phyloP scores from a whole-genome alignment of 2,888 invertebrate species.

The Tenthredo amoena region DNA sequence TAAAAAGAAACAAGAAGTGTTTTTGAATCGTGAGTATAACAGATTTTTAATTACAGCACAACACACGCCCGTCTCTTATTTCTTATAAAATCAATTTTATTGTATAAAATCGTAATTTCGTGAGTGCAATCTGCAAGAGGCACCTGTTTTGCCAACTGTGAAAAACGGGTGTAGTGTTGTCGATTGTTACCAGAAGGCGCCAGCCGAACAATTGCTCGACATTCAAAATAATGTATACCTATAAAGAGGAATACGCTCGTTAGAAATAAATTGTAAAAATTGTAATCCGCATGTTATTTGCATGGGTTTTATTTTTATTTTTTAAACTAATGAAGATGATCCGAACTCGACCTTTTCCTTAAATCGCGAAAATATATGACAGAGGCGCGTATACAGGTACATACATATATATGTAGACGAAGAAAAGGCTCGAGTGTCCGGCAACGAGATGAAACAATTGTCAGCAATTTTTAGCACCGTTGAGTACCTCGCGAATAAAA shows the following conservation, averaged over 20 bases:
- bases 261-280: too few species aligned
- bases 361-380: too few species aligned
- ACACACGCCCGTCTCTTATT: not conserved
- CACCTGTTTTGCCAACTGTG: conserved; percentile 28
- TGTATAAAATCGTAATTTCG: not conserved
- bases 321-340: too few species aligned
- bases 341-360: too few species aligned
- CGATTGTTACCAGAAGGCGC: conserved; percentile 30
- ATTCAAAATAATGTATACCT: not conserved
- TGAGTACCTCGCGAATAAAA: not conserved
- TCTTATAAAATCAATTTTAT: conserved; percentile 20
- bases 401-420: not conserved
- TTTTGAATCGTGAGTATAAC: not conserved
- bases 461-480: conserved; percentile 21
- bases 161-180: not conserved
- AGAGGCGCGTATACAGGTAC: too few species aligned
- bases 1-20: not conserved
- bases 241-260: too few species aligned
- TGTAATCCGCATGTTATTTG: too few species aligned
- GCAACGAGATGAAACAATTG: not conserved
- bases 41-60: not conserved
- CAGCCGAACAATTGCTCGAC: not conserved
- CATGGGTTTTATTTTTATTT: too few species aligned
- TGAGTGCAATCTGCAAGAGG: not conserved
- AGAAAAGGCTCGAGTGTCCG: not conserved